Conservation (phyloP, 2,888 invertebrate species). For the Andrena praecox region DNA sequence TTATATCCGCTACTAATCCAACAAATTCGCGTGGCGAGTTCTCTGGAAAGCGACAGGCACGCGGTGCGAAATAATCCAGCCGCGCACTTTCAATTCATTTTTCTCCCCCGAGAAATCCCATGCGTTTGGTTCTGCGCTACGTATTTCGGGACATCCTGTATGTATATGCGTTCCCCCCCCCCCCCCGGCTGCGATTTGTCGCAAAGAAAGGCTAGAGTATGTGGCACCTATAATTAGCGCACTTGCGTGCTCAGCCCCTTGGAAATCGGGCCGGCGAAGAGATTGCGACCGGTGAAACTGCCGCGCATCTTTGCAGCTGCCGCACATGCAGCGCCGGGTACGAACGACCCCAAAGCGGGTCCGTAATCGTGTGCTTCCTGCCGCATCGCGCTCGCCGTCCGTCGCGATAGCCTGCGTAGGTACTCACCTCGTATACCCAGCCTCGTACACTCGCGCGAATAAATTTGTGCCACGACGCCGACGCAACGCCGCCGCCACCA, state of each 20-base stretch:
- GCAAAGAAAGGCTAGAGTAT: slow-evolving; percentile 62
- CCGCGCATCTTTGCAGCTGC: slow-evolving; percentile 73
- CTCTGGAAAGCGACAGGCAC: no score
- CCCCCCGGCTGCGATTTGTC: slow-evolving; percentile 55
- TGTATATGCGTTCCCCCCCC: background rate
- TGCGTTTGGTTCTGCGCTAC: background rate
- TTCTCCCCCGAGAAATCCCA: background rate
- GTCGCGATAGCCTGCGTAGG: slow-evolving; percentile 76
- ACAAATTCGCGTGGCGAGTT: no score
- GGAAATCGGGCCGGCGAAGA: slow-evolving; percentile 64
- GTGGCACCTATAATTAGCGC: slow-evolving; percentile 73
- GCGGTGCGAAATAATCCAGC: background rate
- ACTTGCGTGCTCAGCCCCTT: slow-evolving; percentile 61
- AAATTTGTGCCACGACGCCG: slow-evolving; percentile 60
- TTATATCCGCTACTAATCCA: no score
- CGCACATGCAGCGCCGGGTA: slow-evolving; percentile 67
- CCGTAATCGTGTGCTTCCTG: slow-evolving; percentile 82
- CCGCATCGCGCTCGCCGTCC: slow-evolving; percentile 78
- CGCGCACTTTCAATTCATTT: background rate
- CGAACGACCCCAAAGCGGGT: slow-evolving; percentile 71
- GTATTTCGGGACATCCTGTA: background rate
- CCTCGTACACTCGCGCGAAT: slow-evolving; percentile 74
- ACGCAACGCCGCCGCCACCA: slow-evolving; percentile 21
- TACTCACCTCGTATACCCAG: slow-evolving; percentile 66
- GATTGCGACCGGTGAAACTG: slow-evolving; percentile 68